Evolutionary conservation across 2,888 invertebrate genomes (phyloP), one percentile per base, ranked within the genome.

Genomic region (Anoplius nigerrimus): DNA sequence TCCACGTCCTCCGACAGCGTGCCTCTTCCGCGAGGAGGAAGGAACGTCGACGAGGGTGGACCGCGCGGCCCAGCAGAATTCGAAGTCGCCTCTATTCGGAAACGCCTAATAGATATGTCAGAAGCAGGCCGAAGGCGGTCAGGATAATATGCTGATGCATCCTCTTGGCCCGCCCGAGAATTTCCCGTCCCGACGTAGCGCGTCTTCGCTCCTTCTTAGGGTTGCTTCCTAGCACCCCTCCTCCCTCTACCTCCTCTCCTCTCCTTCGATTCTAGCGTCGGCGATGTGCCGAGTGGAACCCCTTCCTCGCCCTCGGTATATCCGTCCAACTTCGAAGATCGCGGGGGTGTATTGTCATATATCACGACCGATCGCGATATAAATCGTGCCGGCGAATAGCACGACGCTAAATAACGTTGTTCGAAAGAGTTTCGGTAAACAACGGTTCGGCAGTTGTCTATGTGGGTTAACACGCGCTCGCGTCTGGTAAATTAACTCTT

Each of bases 71-170:
- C 62, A 73, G 81, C 81, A 82, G 84, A 85, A 84, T 85, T 85
- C 84, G 78, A 86, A 86, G 85, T 87, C 84, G 81, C 82, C 82
- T 83, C 84, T 83, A 84, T 87, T 86, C 81, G 84, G 82, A 81
- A 83, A 82, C 82, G 83, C 84, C 86, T 87, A 87, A 88, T 88
- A 87, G 88, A 88, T 86, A 86, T 87, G 88, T 87, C 87, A 88
- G 85, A 88, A 85, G 78, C 87, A 88, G 86, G 73, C 77, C 73
- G 81, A 82, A 84, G 82, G 81, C 81, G 83, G 80, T 83, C 83
- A 84, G 79, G 86, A 87, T 87, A 86, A 87, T 88, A 86, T 85
- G 84, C 80, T 77, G 78, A 82, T 82, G 80, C 78, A 75, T 71
- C 57, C 48, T 48, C 48, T 48, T 16, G 16, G 48, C 48, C 1